Conservation (phyloP, 2,797 vertebrate genomes). For the Falco rusticolus region DNA sequence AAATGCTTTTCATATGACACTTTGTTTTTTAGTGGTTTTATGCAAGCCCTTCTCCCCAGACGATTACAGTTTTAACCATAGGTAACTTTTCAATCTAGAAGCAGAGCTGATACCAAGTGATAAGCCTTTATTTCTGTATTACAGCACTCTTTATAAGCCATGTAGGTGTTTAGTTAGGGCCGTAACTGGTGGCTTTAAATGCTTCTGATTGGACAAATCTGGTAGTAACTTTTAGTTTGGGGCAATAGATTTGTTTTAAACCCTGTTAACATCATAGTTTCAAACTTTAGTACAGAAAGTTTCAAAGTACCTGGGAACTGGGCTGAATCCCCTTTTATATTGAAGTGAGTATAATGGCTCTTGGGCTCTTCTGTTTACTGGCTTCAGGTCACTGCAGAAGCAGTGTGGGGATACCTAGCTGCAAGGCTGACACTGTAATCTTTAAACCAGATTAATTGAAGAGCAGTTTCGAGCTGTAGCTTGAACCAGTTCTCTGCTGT, state of each 20-base stretch:
- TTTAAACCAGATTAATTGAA: not conserved
- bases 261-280: not conserved
- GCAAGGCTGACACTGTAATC: not conserved
- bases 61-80: not conserved
- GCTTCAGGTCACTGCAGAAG: not conserved
- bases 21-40: not conserved
- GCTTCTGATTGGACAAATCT: not conserved
- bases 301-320: not conserved
- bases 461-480: not conserved
- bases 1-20: not conserved
- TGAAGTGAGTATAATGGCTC: not conserved
- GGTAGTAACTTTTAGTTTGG: not conserved
- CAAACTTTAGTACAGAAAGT: not conserved
- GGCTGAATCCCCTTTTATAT: not conserved
- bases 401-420: not conserved
- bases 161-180: not conserved
- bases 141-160: not conserved
- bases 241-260: not conserved
- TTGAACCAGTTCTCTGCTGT: not conserved
- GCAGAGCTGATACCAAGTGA: not conserved
- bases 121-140: not conserved
- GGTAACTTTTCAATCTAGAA: not conserved
- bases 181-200: not conserved
- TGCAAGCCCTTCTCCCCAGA: not conserved
- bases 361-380: not conserved